Conservation (phyloP, 2,888 invertebrate species). For the Athrips mouffetella region DNA sequence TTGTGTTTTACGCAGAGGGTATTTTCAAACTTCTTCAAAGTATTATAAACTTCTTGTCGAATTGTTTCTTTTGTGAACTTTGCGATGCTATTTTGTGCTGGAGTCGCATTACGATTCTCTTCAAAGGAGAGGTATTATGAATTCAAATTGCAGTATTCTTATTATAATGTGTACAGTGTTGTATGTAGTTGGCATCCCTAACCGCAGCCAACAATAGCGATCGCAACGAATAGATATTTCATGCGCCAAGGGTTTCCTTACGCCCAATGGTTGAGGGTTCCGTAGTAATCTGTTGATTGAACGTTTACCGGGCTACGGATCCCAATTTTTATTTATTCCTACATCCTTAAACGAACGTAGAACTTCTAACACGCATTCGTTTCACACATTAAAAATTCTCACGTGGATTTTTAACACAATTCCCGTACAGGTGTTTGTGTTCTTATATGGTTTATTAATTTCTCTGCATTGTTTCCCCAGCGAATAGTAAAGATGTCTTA, state of each 20-base stretch:
- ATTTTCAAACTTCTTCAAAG: constrained; percentile 1
- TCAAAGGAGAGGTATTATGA: constrained; percentile 4
- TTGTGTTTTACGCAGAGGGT: constrained; percentile 5
- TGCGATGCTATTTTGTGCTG: not conserved
- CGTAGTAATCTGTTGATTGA: constrained; percentile 76
- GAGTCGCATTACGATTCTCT: not conserved
- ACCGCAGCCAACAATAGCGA: constrained; percentile 64
- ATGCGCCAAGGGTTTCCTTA: constrained; percentile 54
- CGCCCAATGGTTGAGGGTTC: constrained; percentile 54
- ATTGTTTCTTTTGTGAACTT: constrained; percentile 4
- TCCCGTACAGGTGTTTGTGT: constrained; percentile 23
- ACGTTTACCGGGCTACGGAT: constrained; percentile 62
- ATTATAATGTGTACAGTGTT: constrained; percentile 31
- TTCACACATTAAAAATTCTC: constrained; percentile 41
- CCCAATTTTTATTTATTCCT: constrained; percentile 66
- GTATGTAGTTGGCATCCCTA: constrained; percentile 55
- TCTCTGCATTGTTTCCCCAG: constrained; percentile 12
- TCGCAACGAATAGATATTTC: constrained; percentile 68
- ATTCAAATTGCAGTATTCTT: constrained; percentile 12
- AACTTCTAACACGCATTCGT: constrained; percentile 42
- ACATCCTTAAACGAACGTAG: constrained; percentile 43
- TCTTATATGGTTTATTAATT: constrained; percentile 24
- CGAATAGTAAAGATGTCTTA: not conserved
- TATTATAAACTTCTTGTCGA: not conserved
- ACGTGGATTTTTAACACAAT: constrained; percentile 31